Evolutionary conservation across 2,797 vertebrate species (phyloP).

Genomic region (Bradypodion ventrale): DNA sequence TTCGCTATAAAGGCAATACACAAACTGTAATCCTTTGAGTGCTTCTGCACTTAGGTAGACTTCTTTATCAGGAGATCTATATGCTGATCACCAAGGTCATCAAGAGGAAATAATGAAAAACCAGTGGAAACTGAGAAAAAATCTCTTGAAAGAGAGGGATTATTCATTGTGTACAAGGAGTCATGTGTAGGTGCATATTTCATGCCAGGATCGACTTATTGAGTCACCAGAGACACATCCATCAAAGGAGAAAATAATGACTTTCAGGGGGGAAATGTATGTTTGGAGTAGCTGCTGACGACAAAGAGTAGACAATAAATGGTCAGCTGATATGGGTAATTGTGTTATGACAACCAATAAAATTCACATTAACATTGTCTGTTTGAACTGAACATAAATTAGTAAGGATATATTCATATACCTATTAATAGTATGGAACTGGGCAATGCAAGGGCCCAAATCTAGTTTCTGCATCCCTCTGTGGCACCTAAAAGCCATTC

Average conservation of each 20-base stretch:
- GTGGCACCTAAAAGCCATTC: no score
- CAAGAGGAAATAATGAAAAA: background rate
- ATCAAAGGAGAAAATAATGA: no score
- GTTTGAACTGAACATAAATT: background rate
- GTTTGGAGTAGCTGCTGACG: no score
- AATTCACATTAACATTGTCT: background rate
- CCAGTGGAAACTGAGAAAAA: background rate
- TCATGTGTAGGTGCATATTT: no score
- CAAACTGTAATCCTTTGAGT: background rate
- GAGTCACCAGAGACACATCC: no score
- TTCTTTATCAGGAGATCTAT: background rate
- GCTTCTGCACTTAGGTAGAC: background rate
- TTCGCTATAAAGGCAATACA: no score
- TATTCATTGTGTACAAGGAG: no score
- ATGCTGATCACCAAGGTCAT: background rate
- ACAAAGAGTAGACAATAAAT: no score
- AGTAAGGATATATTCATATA: background rate
- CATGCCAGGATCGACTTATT: no score
- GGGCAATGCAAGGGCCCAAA: background rate
- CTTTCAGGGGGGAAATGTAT: no score
- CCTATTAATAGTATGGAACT: background rate
- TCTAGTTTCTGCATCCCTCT: no score
- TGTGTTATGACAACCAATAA: background rate
- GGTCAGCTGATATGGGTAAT: no score
- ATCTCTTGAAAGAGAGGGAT: background rate